Evolutionary conservation across 2,888 invertebrate genomes (phyloP), one percentile per base, ranked within the genome.

Genomic region (Arrhopalites spinosus): DNA sequence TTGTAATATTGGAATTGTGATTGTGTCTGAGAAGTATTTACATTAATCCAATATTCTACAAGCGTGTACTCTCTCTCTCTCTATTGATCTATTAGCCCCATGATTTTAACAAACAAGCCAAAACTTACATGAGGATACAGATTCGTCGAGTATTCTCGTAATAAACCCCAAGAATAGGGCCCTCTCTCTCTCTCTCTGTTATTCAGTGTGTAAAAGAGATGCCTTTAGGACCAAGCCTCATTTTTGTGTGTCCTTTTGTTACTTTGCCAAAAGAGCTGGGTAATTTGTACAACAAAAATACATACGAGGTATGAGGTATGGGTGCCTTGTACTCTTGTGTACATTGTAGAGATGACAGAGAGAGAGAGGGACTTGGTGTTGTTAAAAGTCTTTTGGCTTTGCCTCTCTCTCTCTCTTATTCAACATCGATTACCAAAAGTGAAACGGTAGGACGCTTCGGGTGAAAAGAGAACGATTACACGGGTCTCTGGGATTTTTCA

Each of bases 391-490:
- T 27, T 59, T 36, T 36, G 36, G 36, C 36, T 36, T 36, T 36
- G 36, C 5, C 36, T 36, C 53, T 56, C 20, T 56, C 15, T 15
- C 53, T 56, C 53, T 56, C 59, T 59, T 59, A 59, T 59, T 59
- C 59, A 59, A 64, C 64, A 64, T 64, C 36, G 30, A 64, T 64
- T 64, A 43, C 30, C 64, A 70, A 70, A 70, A 70, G 70, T 59
- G 59, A 59, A 59, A 69, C 61, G 63, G 69, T 69, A 63, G 63
- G 70, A 75, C 69, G 70, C 61, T 75, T 75, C 50, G 70, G 75
- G 69, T 69, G 69, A 75, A 74, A 74, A 75, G 75, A 63, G 75
- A 70, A 61, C 70, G 75, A 75, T 75, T 75, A 75, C 75, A 75
- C 75, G 75, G 75, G 75, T 75, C 69, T 70, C 47, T 75, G 75